phyloP scores from a whole-genome alignment of 2,888 invertebrate genomes.

The Galeopsomyia nigrocyanea region DNA sequence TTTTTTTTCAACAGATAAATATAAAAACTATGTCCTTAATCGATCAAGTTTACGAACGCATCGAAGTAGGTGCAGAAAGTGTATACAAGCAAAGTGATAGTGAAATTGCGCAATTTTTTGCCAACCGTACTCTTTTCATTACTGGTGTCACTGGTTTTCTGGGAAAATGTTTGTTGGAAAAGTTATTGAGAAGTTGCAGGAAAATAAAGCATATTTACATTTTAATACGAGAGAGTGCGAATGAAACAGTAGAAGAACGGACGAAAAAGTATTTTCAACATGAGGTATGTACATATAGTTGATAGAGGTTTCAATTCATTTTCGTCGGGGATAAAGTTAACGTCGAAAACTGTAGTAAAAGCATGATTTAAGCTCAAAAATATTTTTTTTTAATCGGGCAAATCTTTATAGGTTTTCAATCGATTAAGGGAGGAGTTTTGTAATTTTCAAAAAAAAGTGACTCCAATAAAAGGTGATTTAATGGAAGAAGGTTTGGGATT shows the following conservation, averaged over 20 bases:
- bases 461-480: slow-evolving; percentile 53
- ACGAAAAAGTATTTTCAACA: slow-evolving; percentile 49
- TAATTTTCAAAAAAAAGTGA: slow-evolving; percentile 51
- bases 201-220: slow-evolving; percentile 54
- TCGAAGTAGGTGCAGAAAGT: slow-evolving; percentile 48
- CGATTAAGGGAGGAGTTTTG: slow-evolving; percentile 48
- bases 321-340: no score
- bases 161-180: slow-evolving; percentile 56
- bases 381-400: no score
- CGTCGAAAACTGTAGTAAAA: no score
- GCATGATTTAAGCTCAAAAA: no score
- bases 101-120: slow-evolving; percentile 53
- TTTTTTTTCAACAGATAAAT: no score
- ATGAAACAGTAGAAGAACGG: slow-evolving; percentile 35
- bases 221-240: slow-evolving; percentile 47
- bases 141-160: slow-evolving; percentile 56
- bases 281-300: slow-evolving; percentile 47
- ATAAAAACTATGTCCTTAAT: slow-evolving; percentile 32
- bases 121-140: slow-evolving; percentile 55
- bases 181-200: slow-evolving; percentile 53
- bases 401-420: slow-evolving; percentile 53
- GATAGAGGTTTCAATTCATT: no score
- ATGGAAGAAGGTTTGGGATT: slow-evolving; percentile 49
- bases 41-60: slow-evolving; percentile 52
- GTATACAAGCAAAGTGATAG: slow-evolving; percentile 42